These are phyloP conservation scores for Nerophis lumbriciformis DNA, from an alignment of 2,113 vertebrate genomes.

Conservation along the genomic window DNA sequence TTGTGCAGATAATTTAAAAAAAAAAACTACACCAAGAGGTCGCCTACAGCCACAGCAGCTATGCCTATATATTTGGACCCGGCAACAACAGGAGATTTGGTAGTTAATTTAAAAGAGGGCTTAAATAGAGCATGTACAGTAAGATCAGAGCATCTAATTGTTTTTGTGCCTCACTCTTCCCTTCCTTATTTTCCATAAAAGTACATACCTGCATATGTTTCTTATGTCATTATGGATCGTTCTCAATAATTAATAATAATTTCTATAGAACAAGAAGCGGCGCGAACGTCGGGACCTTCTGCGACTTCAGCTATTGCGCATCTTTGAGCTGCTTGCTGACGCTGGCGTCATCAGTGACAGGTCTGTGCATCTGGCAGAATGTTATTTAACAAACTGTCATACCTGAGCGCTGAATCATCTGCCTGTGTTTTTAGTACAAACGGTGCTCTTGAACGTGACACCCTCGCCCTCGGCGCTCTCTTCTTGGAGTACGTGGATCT, in stretches of 20 bases:
- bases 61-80: no score
- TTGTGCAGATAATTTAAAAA: no score
- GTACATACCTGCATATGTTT: not conserved
- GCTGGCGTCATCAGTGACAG: slow-evolving; percentile 96
- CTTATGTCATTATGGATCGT: not conserved
- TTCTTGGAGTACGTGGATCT: slow-evolving; percentile 97
- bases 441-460: slow-evolving; percentile 92
- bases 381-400: slow-evolving; percentile 8
- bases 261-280: slow-evolving; percentile 89
- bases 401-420: not conserved
- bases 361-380: slow-evolving; percentile 54
- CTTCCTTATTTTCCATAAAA: not conserved
- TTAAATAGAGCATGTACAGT: no score
- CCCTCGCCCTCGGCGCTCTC: slow-evolving; percentile 87
- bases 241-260: slow-evolving; percentile 1
- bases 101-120: no score
- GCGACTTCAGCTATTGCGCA: slow-evolving; percentile 86
- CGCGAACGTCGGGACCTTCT: slow-evolving; percentile 89
- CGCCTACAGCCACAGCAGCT: no score
- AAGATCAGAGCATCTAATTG: no score
- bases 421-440: slow-evolving; percentile 75
- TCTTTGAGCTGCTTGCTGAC: slow-evolving; percentile 96
- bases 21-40: no score
- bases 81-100: no score
- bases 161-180: no score